Base-by-base conservation (phyloP, 1,140 invertebrate species). In the Eubasilissa regina region DNA sequence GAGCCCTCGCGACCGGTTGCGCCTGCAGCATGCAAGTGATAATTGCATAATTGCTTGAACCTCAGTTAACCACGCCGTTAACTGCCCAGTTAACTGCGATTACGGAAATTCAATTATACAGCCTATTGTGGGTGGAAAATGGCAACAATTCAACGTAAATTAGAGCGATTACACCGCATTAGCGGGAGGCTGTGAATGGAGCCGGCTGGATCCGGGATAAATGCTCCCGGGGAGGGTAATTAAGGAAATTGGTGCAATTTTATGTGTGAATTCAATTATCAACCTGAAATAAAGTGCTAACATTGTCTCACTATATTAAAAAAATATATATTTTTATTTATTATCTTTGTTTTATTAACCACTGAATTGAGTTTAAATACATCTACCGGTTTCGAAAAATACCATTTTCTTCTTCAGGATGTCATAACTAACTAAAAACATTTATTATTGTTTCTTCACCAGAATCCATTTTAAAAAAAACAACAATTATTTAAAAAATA, bases 51-150 rank as follows among this genome's bases (percentile, higher is more conserved):
- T 79, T 79, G 79, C 53, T 78, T 35, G 25, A 35, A 35, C 74
- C 25, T 25, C 72, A 81, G 47, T 72, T 53, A 70, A 53, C 17
- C 17, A 19, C 70, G 60, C 48, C 68, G 75, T 53, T 81, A 78
- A 68, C 56, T 55, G 55, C 17, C 73, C 55, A 35, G 53, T 75
- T 75, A 60, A 25, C 43, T 17, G 53, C 45, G 62, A 82, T 82
- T 77, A 77, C 80, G 77, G 77, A 79, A 82, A 82, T 82, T 82
- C 80, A 82, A 82, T 82, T 82, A 82, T 60, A 79, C 53, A 53
- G 55, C 13, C 80, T 77, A 82, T 82, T 82, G 80, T 82, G 51
- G 15, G 19, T 11, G 17, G 47, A 73, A 73, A 73, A 73, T 55
- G 68, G 47, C 35, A 73, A 73, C 68, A 73, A 73, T 68, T 73